Base-by-base conservation (phyloP, 2,797 vertebrate species). In the Danio choprae region DNA sequence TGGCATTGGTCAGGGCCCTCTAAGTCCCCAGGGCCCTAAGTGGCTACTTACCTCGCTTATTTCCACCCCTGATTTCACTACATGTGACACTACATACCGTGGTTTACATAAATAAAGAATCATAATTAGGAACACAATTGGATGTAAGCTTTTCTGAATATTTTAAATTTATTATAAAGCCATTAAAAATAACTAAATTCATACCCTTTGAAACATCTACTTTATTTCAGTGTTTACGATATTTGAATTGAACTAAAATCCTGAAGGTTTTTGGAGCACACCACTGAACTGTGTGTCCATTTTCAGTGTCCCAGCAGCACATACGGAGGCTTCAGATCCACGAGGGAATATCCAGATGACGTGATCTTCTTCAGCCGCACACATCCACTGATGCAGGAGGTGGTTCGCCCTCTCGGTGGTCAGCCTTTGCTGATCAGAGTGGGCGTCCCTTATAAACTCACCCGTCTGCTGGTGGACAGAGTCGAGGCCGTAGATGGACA, bases 301-400 rank as follows among this genome's bases (percentile, higher is more conserved):
- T 6, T 40, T 36, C 74, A 95, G 94, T 95, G 94, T 91, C 94
- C 94, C 38, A 95, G 94, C 90, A 94, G 89, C 75, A 95, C 94
- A 0, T 95, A 95, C 53, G 94, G 94, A 80, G 94, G 91, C 86
- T 94, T 93, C 87, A 91, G 90, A 72, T 95, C 94, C 0, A 95
- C 94, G 59, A 90, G 94, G 81, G 93, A 95, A 81, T 95, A 94
- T 88, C 94, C 94, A 0, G 94, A 95, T n/a, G 94, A 95, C 1
- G 94, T 95, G 83, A 95, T 95, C 89, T 95, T 95, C 90, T 95
- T 95, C 84, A 95, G 94, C 87, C 91, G 94, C 72, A 95, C 94
- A 68, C 94, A 95, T 83, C 94, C 94, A 11, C 60, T 91, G 36
- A 85, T 89, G 80, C 56, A 94, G 90, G 93, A 95, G 82, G 90